Percentiles rank a stretch among this genome's conserved stretches.
Conservation (phyloP, 2,888 invertebrate species). For the Busseola fusca region DNA sequence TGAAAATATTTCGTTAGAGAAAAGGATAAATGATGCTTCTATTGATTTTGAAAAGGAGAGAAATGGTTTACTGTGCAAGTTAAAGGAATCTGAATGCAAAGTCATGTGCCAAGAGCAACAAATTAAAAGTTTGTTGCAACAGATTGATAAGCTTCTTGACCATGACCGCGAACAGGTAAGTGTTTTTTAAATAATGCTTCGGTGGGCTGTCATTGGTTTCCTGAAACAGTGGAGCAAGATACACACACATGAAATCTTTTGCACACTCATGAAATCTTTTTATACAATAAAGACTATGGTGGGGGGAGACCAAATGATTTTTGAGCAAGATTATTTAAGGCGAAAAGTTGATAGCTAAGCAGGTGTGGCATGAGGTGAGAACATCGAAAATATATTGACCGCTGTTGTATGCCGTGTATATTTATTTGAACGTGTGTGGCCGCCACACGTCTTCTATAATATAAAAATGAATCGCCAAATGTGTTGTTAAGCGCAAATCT, state of each 20-base stretch:
- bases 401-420: too few species aligned
- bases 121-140: conserved; percentile 86
- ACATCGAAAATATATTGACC: too few species aligned
- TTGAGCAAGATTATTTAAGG: too few species aligned
- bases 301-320: too few species aligned
- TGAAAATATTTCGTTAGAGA: conserved; percentile 77
- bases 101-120: conserved; percentile 89
- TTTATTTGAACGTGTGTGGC: too few species aligned
- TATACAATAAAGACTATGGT: too few species aligned
- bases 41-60: conserved; percentile 84
- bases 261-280: background rate
- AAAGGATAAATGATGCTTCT: conserved; percentile 75
- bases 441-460: too few species aligned
- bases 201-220: background rate
- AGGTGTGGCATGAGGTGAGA: too few species aligned
- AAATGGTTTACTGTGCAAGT: conserved; percentile 83
- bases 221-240: background rate
- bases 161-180: conserved; percentile 72
- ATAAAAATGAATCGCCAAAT: too few species aligned
- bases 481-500: too few species aligned
- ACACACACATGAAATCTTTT: background rate
- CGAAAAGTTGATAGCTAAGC: too few species aligned
- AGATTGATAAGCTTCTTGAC: conserved; percentile 86
- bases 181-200: background rate
- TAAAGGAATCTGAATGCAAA: conserved; percentile 87